Percentiles rank a stretch among this genome's conserved stretches.
These are phyloP conservation scores for Heteronetta atricapilla DNA, from an alignment of 2,113 vertebrate genomes.

Conservation along the genomic window DNA sequence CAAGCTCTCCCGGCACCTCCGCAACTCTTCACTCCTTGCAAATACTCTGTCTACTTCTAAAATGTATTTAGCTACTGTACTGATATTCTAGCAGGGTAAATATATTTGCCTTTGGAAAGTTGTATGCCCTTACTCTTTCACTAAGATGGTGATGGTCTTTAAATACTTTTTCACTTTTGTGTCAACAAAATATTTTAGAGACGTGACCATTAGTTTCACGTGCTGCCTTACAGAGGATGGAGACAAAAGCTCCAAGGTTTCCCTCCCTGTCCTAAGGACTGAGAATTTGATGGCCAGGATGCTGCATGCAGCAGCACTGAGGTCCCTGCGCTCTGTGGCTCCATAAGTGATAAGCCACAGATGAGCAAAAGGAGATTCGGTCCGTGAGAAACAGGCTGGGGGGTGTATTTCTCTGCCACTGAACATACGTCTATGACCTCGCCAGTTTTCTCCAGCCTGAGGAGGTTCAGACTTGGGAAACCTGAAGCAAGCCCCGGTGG, in stretches of 20 bases:
- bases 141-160: accelerated
- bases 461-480: neutral
- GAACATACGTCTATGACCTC: accelerated
- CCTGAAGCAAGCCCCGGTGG: neutral
- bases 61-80: neutral
- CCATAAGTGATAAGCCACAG: accelerated
- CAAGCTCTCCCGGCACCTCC: neutral
- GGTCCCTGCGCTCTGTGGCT: accelerated
- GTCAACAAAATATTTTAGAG: neutral
- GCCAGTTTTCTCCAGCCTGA: accelerated
- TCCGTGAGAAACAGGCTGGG: accelerated
- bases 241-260: neutral
- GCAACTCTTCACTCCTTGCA: accelerated
- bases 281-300: accelerated
- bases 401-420: neutral
- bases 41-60: neutral
- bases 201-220: accelerated
- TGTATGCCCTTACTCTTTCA: accelerated
- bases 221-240: neutral
- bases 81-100: neutral
- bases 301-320: accelerated
- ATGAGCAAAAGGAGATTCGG: neutral
- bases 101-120: neutral
- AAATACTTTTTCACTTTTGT: neutral
- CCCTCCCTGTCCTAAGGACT: neutral